phyloP scores from a whole-genome alignment of 2,797 vertebrate species.

The Onychomys leucogaster region DNA sequence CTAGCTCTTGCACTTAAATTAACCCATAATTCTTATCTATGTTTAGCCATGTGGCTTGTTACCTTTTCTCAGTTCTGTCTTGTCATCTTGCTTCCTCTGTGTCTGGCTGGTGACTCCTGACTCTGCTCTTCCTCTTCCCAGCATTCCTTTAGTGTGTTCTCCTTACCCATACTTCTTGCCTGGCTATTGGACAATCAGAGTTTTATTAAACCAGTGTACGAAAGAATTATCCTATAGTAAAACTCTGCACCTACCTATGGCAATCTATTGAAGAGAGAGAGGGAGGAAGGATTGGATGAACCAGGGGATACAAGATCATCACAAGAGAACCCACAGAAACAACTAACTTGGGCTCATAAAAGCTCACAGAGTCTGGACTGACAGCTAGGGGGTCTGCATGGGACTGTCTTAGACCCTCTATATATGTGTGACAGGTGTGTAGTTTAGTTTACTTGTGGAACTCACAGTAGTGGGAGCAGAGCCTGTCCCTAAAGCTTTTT shows the following conservation, averaged over 20 bases:
- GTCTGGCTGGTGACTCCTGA: too few relatives aligned
- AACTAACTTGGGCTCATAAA: not conserved
- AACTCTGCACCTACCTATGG: not conserved
- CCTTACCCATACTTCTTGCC: too few relatives aligned
- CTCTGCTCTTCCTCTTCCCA: too few relatives aligned
- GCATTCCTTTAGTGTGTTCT: too few relatives aligned
- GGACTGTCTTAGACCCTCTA: not conserved
- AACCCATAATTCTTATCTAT: too few relatives aligned
- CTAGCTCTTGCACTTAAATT: too few relatives aligned
- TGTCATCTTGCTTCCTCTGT: too few relatives aligned
- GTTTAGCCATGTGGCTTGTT: too few relatives aligned
- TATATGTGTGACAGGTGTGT: not conserved
- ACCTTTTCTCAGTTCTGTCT: too few relatives aligned
- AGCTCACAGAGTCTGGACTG: not conserved
- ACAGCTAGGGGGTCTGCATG: not conserved
- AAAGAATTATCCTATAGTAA: not conserved
- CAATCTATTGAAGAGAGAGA: not conserved
- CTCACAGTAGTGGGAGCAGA: not conserved
- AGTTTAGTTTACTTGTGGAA: not conserved
- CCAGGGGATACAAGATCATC: not conserved
- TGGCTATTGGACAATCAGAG: too few relatives aligned
- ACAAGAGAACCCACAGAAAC: not conserved
- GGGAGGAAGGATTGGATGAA: not conserved
- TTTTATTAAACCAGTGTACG: too few relatives aligned
- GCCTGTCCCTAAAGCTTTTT: not conserved